These are phyloP conservation scores for Drosophila paulistorum DNA, from an alignment of 1,140 invertebrate genomes.

Conservation along the genomic window DNA sequence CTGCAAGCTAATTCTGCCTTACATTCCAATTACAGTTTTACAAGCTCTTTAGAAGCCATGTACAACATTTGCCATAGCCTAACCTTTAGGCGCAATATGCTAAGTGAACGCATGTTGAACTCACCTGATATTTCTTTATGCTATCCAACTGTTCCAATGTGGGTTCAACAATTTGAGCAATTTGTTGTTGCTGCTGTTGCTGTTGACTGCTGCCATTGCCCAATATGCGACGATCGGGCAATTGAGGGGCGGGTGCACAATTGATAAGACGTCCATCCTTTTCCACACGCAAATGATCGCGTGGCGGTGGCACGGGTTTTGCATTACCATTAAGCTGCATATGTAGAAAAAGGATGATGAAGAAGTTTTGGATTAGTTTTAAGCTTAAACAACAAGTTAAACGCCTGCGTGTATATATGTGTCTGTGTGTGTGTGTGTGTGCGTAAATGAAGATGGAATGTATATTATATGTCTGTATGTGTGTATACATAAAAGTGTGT, in stretches of 20 bases:
- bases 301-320: slow-evolving; percentile 90
- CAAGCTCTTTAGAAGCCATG: too few relatives aligned
- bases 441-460: slow-evolving; percentile 7
- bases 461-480: background rate
- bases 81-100: slow-evolving; percentile 17
- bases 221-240: slow-evolving; percentile 85
- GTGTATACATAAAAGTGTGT: background rate
- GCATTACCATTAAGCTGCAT: slow-evolving; percentile 81
- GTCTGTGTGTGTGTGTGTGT: slow-evolving; percentile 22
- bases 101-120: slow-evolving; percentile 51
- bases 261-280: slow-evolving; percentile 87
- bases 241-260: slow-evolving; percentile 87
- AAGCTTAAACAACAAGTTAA: too few relatives aligned
- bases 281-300: slow-evolving; percentile 87
- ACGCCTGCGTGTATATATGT: background rate
- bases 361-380: background rate
- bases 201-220: slow-evolving; percentile 45
- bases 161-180: slow-evolving; percentile 85
- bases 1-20: too few relatives aligned
- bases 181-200: slow-evolving; percentile 82
- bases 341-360: background rate
- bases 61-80: slow-evolving; percentile 35
- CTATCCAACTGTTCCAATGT: slow-evolving; percentile 94
- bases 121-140: slow-evolving; percentile 95
- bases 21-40: background rate